phyloP scores from a whole-genome alignment of 2,888 invertebrate genomes.

The Diaperis boleti region DNA sequence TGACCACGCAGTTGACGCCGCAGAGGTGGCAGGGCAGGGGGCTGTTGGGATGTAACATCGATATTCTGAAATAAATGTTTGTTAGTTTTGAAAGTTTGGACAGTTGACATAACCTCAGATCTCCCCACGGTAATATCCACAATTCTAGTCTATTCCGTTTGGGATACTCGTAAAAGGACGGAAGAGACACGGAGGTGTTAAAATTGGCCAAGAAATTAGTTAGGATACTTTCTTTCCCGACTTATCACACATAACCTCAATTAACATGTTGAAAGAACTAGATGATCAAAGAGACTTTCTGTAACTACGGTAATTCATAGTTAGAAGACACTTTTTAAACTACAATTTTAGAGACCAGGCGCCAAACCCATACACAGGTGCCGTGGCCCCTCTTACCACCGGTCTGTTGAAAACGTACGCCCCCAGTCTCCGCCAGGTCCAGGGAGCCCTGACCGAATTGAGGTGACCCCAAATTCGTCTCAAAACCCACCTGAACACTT shows the following conservation, averaged over 20 bases:
- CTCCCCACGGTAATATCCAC: too few species aligned
- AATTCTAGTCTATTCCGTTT: too few species aligned
- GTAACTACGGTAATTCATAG: background rate
- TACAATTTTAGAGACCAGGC: background rate
- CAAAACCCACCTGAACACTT: background rate
- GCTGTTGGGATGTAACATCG: constrained; percentile 80
- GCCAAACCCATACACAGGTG: background rate
- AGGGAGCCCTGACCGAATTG: background rate
- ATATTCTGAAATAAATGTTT: constrained; percentile 59
- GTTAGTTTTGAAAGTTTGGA: background rate
- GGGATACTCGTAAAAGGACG: too few species aligned
- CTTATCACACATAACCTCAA: too few species aligned
- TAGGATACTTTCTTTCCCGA: background rate
- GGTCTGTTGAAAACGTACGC: background rate
- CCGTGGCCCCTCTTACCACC: background rate
- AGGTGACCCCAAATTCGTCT: background rate
- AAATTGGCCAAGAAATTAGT: background rate
- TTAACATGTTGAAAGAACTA: background rate
- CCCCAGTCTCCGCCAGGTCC: background rate
- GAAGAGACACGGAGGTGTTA: too few species aligned
- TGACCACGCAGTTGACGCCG: constrained; percentile 76
- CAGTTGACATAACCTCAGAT: constrained; percentile 1
- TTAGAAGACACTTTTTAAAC: background rate
- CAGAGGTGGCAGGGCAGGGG: constrained; percentile 84
- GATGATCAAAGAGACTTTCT: background rate